These are phyloP conservation scores for Phalacrocorax carbo DNA, from an alignment of 2,113 vertebrate species.

Conservation along the genomic window DNA sequence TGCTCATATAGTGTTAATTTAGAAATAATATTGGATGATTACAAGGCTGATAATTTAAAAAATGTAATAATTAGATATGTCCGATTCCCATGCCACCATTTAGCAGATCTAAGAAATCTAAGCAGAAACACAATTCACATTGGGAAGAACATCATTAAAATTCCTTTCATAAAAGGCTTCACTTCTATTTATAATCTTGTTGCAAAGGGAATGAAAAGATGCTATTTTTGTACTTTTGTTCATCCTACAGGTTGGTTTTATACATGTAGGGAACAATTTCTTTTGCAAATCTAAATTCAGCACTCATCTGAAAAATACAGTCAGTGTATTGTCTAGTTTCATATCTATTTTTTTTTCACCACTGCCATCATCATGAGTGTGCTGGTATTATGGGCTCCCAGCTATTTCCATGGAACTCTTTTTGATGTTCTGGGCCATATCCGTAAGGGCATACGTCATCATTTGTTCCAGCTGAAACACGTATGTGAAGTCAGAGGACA, in stretches of 20 bases:
- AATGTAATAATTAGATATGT: neutral
- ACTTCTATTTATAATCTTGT: neutral
- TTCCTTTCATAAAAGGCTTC: neutral
- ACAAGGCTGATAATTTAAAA: neutral
- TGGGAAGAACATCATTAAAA: neutral
- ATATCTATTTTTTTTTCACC: neutral
- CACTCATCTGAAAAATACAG: neutral
- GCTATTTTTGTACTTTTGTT: neutral
- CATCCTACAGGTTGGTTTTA: neutral
- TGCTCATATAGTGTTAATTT: neutral
- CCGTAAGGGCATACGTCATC: neutral
- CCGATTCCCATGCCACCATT: neutral
- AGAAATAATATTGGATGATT: neutral
- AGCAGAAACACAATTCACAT: neutral
- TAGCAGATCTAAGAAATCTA: constrained; percentile 4
- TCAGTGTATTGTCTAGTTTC: neutral
- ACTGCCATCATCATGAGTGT: neutral
- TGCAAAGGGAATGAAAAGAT: neutral
- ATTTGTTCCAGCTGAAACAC: neutral
- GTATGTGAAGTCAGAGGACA: neutral
- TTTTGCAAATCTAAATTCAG: neutral
- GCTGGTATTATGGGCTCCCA: neutral
- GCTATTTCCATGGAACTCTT: neutral
- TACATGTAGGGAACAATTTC: neutral
- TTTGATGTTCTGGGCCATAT: neutral